Percentiles rank a stretch among this genome's conserved stretches.
Conservation (phyloP, 1,140 invertebrate species). For the Drosophila persimilis region DNA sequence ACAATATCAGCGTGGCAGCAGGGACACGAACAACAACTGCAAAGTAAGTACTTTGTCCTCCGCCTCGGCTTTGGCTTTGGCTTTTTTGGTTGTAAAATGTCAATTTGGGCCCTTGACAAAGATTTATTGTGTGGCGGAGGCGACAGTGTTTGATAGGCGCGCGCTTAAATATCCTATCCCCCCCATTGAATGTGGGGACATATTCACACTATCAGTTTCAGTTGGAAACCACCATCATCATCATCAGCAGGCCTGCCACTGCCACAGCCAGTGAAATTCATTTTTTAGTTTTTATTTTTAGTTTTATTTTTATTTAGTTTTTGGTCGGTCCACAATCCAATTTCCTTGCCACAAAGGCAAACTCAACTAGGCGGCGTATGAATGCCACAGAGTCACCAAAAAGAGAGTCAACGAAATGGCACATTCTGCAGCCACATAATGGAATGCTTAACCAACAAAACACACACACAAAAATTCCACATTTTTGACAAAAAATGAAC, state of each 20-base stretch:
- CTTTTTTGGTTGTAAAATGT: constrained; percentile 75
- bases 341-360: neutral
- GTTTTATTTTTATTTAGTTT: neutral
- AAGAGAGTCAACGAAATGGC: constrained; percentile 20
- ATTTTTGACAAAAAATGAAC: constrained; percentile 11
- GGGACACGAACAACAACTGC: constrained; percentile 39
- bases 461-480: constrained; percentile 18
- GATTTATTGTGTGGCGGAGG: constrained; percentile 72
- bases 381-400: constrained; percentile 20
- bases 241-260: constrained; percentile 4
- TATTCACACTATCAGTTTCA: constrained; percentile 38
- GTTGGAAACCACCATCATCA: constrained; percentile 1
- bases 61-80: constrained; percentile 37
- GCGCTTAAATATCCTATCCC: constrained; percentile 52
- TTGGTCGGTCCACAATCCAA: constrained; percentile 3
- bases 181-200: constrained; percentile 13
- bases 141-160: constrained; percentile 57
- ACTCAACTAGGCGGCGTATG: neutral
- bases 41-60: constrained; percentile 56
- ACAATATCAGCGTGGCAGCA: constrained; percentile 68
- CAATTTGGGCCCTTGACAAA: constrained; percentile 80
- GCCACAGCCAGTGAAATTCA: too few species aligned
- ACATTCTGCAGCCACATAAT: constrained; percentile 20
- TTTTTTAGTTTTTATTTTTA: neutral
- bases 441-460: constrained; percentile 22